Percentiles rank a stretch among this genome's conserved stretches.
phyloP scores from a whole-genome alignment of 2,113 vertebrate species.

The Sinosuthora webbiana region DNA sequence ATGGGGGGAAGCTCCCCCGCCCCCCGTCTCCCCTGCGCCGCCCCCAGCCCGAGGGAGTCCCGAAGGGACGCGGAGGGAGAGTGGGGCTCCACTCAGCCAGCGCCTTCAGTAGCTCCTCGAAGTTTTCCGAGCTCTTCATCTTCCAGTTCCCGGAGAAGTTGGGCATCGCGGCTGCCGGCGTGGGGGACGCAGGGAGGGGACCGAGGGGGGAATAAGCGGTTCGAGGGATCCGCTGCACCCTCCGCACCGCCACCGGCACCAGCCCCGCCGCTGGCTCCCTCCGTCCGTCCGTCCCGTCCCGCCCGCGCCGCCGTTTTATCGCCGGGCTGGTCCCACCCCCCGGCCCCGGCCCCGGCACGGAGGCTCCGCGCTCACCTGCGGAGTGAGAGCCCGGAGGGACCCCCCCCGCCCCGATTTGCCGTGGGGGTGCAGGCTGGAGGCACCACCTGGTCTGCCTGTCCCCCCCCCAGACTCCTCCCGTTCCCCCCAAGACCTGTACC shows the following conservation, averaged over 20 bases:
- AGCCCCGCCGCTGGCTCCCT: background rate
- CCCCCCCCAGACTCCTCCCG: background rate
- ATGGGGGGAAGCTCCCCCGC: no score
- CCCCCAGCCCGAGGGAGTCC: background rate
- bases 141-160: conserved; percentile 90
- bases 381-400: background rate
- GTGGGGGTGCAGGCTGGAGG: background rate
- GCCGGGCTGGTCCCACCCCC: background rate
- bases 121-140: conserved; percentile 90
- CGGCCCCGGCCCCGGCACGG: background rate
- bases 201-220: background rate
- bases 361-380: background rate
- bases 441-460: background rate
- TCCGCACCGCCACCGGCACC: background rate
- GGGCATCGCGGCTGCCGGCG: conserved; percentile 63
- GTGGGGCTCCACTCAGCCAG: conserved; percentile 75
- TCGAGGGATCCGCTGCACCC: background rate
- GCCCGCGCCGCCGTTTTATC: background rate
- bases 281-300: background rate
- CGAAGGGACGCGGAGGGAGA: background rate
- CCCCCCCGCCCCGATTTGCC: background rate
- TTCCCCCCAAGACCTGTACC: background rate
- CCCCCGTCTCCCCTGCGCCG: background rate
- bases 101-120: conserved; percentile 89
- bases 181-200: background rate